These are phyloP conservation scores for Platynereis dumerilii DNA, from an alignment of 2,888 invertebrate species.

Conservation along the genomic window DNA sequence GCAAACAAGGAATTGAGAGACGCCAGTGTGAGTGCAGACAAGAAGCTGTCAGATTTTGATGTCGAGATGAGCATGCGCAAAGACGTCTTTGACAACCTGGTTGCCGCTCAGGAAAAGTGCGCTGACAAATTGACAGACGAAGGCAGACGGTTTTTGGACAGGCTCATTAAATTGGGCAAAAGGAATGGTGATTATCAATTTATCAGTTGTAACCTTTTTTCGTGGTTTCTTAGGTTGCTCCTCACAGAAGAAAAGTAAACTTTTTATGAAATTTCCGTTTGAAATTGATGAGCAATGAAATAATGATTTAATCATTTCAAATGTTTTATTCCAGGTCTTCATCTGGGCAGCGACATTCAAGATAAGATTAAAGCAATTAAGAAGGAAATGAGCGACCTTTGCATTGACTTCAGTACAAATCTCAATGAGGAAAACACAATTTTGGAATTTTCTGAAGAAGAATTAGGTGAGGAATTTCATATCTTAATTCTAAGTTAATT, in stretches of 20 bases:
- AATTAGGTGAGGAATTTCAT: constrained; percentile 51
- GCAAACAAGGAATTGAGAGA: constrained; percentile 62
- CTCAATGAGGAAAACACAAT: constrained; percentile 65
- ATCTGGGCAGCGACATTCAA: constrained; percentile 62
- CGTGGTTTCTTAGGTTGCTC: no score
- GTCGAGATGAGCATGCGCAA: constrained; percentile 66
- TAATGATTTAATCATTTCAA: no score
- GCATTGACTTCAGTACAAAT: constrained; percentile 64
- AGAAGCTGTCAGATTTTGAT: constrained; percentile 64
- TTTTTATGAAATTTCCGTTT: no score
- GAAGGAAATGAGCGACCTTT: constrained; percentile 63
- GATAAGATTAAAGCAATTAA: constrained; percentile 63
- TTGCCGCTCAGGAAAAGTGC: constrained; percentile 43
- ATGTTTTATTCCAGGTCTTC: constrained; percentile 56
- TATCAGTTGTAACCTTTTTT: no score
- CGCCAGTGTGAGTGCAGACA: constrained; percentile 64
- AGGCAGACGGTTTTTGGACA: constrained; percentile 62
- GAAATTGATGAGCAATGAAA: no score
- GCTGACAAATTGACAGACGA: constrained; percentile 43
- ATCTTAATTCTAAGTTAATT: not conserved
- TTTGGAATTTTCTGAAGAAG: constrained; percentile 63
- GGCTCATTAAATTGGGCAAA: constrained; percentile 62
- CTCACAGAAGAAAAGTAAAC: no score
- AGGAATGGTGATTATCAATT: constrained; percentile 63
- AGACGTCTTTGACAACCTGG: constrained; percentile 65